Base-by-base conservation (phyloP, 2,113 vertebrate genomes). In the Hiodon tergisus region DNA sequence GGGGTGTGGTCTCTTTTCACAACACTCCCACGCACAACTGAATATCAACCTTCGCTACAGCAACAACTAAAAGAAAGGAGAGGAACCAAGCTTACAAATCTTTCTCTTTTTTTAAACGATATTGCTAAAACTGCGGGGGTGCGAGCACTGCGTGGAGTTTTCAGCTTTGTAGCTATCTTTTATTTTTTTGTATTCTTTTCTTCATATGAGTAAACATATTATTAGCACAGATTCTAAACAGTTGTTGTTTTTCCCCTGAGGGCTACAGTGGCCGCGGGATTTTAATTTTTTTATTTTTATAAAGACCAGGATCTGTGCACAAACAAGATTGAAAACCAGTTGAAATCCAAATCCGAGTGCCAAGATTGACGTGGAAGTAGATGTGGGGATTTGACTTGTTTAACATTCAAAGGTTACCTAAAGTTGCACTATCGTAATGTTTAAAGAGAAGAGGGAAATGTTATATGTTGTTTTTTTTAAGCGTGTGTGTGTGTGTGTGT, bases 381-480 rank as follows among this genome's bases (percentile, higher is more conserved):
- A 89, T 87, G 88, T 88, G 89, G 85, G 85, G 84, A 85, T 81
- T 82, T 86, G 84, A 90, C 90, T 85, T 83, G 82, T 92, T 86
- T 89, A 90, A 92, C 93, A 88, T 90, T 91, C 88, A 93, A 59
- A 85, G 88, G 78, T 84, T 85, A 83, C 81, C 85, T 86, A 79
- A 94, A 92, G 92, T 96, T 96, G 96, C 95, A 98, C 96, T 96
- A 95, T 93, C 89, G 93, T 91, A 89, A 91, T 90, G 91, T 95
- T 93, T 87, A 66, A 81, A 85, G 81, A 82, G 81, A 88, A 86
- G 89, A 93, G 89, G 89, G 89, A 91, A 89, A 85, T 89, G 86
- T 88, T 89, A 86, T 83, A 85, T 60, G 80, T 90, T 85, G 90
- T 83, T 85, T 81, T 87, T 67, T 83, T 86, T 75, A 31, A 31